These are phyloP conservation scores for Lathronympha strigana DNA, from an alignment of 2,888 invertebrate genomes.

Conservation along the genomic window DNA sequence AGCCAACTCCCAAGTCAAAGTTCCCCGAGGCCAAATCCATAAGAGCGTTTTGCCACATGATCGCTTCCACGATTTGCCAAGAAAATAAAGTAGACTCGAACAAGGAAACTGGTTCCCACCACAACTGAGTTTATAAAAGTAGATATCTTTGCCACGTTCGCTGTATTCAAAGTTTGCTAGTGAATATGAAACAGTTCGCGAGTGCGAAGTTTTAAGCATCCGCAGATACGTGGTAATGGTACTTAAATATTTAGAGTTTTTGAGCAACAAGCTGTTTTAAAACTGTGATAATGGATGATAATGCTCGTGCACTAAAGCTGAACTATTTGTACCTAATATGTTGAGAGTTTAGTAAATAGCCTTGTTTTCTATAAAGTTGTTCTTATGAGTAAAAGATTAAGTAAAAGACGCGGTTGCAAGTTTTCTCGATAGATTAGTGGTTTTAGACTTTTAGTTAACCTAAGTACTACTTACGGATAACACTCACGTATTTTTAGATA, in stretches of 20 bases:
- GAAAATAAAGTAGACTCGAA: constrained; percentile 75
- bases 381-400: background rate
- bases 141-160: constrained; percentile 56
- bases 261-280: constrained; percentile 36
- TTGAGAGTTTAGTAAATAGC: constrained; percentile 7
- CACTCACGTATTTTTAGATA: too few relatives aligned
- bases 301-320: background rate
- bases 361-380: constrained; percentile 3
- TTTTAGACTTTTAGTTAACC: too few relatives aligned
- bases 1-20: constrained; percentile 76
- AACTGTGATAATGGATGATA: constrained; percentile 23
- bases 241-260: constrained; percentile 41
- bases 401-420: background rate
- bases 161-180: constrained; percentile 58
- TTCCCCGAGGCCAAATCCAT: constrained; percentile 80
- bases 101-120: constrained; percentile 69
- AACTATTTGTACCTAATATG: background rate
- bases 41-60: constrained; percentile 83
- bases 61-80: constrained; percentile 81
- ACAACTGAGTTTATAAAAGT: constrained; percentile 71
- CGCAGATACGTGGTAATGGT: constrained; percentile 42
- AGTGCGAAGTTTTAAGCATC: constrained; percentile 44
- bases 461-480: too few relatives aligned
- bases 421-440: background rate
- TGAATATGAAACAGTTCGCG: constrained; percentile 64